phyloP scores from a whole-genome alignment of 2,888 invertebrate species.

The Drosophila melanosoma region DNA sequence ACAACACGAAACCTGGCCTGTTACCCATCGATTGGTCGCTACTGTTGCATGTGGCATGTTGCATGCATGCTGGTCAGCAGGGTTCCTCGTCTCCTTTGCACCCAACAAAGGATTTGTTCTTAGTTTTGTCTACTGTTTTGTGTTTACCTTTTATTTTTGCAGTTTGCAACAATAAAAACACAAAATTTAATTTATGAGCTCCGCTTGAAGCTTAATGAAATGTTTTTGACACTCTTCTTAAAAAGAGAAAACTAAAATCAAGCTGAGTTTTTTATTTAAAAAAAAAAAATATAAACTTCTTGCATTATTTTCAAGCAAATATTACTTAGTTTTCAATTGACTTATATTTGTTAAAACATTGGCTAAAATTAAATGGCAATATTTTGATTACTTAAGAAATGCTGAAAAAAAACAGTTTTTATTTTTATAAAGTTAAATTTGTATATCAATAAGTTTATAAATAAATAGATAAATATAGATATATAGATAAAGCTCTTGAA shows the following conservation, averaged over 20 bases:
- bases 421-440: neutral
- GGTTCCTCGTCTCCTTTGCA: slow-evolving; percentile 5
- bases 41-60: slow-evolving; percentile 63
- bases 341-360: neutral
- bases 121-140: slow-evolving; percentile 25
- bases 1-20: slow-evolving; percentile 24
- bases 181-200: slow-evolving; percentile 40
- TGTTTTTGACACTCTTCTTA: slow-evolving; percentile 45
- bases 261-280: neutral
- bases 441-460: neutral
- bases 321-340: neutral
- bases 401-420: neutral
- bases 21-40: slow-evolving; percentile 38
- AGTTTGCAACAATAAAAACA: slow-evolving; percentile 21
- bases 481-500: neutral
- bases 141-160: slow-evolving; percentile 29
- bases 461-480: too few species aligned
- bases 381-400: neutral
- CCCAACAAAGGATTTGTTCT: neutral
- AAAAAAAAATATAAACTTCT: neutral
- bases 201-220: slow-evolving; percentile 56
- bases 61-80: slow-evolving; percentile 48
- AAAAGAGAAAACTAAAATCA: slow-evolving; percentile 3
- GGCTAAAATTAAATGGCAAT: neutral
- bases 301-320: neutral